phyloP scores from a whole-genome alignment of 2,113 vertebrate genomes.

The Saccopteryx bilineata region DNA sequence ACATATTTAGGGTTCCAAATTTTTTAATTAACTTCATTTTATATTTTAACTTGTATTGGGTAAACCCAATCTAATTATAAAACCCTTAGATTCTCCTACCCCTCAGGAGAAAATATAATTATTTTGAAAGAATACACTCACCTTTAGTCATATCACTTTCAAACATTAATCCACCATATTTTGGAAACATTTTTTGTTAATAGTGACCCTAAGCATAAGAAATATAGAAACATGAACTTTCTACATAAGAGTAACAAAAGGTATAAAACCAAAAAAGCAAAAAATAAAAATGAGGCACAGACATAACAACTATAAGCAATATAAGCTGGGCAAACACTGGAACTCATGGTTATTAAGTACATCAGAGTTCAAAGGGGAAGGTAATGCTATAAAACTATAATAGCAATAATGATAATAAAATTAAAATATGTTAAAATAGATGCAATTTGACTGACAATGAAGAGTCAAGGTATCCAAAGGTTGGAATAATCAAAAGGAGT shows the following conservation, averaged over 20 bases:
- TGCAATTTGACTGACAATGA: background rate
- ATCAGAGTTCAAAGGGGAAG: background rate
- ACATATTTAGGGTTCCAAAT: background rate
- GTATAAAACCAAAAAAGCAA: background rate
- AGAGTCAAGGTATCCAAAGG: background rate
- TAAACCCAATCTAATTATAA: background rate
- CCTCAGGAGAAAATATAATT: background rate
- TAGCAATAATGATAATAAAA: background rate
- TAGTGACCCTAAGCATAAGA: background rate
- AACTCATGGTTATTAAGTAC: background rate
- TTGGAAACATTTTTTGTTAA: conserved; percentile 24
- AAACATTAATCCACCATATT: background rate
- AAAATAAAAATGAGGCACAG: background rate
- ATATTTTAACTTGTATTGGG: background rate
- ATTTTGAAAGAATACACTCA: background rate
- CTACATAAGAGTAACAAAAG: background rate
- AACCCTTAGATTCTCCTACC: background rate
- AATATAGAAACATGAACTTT: background rate
- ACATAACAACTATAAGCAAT: background rate
- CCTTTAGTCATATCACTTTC: background rate
- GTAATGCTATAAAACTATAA: background rate
- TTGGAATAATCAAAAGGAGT: background rate
- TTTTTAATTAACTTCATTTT: background rate
- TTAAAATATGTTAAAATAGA: background rate
- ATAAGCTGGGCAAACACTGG: background rate